phyloP scores from a whole-genome alignment of 1,140 invertebrate genomes.

The Tetramorium simillimum region DNA sequence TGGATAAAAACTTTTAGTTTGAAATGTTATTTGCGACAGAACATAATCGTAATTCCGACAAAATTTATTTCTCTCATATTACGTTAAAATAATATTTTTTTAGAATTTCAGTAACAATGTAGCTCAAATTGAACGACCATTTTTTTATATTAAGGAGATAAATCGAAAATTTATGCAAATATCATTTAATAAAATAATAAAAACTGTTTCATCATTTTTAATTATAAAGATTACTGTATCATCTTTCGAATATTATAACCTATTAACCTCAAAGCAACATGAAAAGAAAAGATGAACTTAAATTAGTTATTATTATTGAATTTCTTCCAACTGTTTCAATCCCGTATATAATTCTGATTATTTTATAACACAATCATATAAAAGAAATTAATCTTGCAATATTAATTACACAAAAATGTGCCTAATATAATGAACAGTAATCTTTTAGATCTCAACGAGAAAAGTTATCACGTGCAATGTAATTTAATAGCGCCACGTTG shows the following conservation, averaged over 20 bases:
- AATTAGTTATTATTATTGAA: not conserved
- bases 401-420: not conserved
- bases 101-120: conserved; percentile 5
- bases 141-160: not conserved
- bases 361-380: not conserved
- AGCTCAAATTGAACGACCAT: not conserved
- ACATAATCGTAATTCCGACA: conserved; percentile 17
- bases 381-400: conserved; percentile 24
- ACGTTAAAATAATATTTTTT: conserved; percentile 1
- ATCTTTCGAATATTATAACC: not conserved
- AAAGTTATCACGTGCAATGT: conserved; percentile 33
- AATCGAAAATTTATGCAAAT: not conserved
- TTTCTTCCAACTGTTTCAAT: not conserved
- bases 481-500: conserved; percentile 27
- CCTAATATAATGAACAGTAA: not conserved
- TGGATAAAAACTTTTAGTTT: conserved; percentile 22
- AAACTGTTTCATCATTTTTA: not conserved
- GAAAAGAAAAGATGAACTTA: not conserved
- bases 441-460: conserved; percentile 28
- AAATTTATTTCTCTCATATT: conserved; percentile 17
- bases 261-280: conserved; percentile 6
- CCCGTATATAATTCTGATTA: not conserved
- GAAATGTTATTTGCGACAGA: conserved; percentile 13
- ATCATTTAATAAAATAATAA: not conserved
- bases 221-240: conserved; percentile 6